These are phyloP conservation scores for Mohoua ochrocephala DNA, from an alignment of 2,113 vertebrate species.

Conservation along the genomic window DNA sequence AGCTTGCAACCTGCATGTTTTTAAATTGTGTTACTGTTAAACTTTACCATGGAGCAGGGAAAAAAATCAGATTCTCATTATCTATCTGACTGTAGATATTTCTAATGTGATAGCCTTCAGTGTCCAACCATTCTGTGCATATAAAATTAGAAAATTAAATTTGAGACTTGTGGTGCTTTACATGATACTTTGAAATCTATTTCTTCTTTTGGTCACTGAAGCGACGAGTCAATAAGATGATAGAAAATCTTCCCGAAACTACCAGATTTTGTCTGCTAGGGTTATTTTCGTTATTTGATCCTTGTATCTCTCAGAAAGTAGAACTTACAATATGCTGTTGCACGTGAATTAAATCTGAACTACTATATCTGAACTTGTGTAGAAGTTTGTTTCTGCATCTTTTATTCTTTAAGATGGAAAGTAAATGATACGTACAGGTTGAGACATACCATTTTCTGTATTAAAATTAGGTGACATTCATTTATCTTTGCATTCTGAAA, in stretches of 20 bases:
- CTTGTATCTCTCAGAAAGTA: not conserved
- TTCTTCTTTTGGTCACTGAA: not conserved
- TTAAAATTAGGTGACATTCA: not conserved
- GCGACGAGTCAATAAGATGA: not conserved
- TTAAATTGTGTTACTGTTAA: not conserved
- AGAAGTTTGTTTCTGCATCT: not conserved
- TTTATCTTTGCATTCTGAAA: not conserved
- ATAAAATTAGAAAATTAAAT: not conserved
- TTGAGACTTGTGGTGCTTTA: not conserved
- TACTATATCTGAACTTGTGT: not conserved
- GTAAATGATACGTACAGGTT: rapidly evolving
- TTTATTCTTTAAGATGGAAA: not conserved
- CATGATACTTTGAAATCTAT: not conserved
- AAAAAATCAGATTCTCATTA: not conserved
- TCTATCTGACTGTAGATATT: not conserved
- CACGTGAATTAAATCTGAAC: not conserved
- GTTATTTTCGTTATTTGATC: not conserved
- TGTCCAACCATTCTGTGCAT: not conserved
- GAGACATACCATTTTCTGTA: not conserved
- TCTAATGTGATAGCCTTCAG: not conserved
- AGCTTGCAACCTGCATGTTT: not conserved
- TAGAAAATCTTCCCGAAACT: not conserved
- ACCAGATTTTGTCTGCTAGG: not conserved
- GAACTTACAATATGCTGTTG: not conserved
- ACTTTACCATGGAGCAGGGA: not conserved